Conservation (phyloP, 1,140 invertebrate species). For the Magallana angulata region DNA sequence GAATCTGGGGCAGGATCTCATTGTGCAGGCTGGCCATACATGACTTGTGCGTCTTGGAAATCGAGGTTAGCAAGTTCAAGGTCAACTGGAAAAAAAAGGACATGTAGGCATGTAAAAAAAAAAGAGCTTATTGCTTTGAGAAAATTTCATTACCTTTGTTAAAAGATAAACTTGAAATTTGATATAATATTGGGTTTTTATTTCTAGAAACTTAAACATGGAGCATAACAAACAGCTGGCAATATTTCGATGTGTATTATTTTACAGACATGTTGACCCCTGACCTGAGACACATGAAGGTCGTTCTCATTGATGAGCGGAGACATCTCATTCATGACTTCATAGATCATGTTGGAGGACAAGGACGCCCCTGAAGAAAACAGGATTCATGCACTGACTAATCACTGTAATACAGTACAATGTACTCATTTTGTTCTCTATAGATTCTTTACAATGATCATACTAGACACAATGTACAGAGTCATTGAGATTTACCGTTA, state of each 20-base stretch:
- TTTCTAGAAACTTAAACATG: too few relatives aligned
- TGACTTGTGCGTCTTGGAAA: slow-evolving; percentile 79
- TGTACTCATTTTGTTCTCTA: too few relatives aligned
- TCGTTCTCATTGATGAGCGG: slow-evolving; percentile 95
- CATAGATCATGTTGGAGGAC: slow-evolving; percentile 86
- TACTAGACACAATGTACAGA: too few relatives aligned
- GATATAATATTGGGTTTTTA: too few relatives aligned
- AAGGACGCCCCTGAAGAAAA: slow-evolving; percentile 80
- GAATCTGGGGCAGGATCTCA: slow-evolving; percentile 88
- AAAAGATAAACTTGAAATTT: too few relatives aligned
- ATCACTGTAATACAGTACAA: too few relatives aligned
- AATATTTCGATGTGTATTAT: background rate
- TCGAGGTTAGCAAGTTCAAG: slow-evolving; percentile 80
- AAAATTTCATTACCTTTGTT: too few relatives aligned
- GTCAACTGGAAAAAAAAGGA: slow-evolving; percentile 76
- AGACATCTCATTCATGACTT: slow-evolving; percentile 91
- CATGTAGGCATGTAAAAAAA: too few relatives aligned
- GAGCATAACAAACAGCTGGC: background rate
- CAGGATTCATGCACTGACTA: background rate
- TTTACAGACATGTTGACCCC: slow-evolving; percentile 64
- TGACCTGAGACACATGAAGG: slow-evolving; percentile 96
- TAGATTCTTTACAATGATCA: too few relatives aligned
- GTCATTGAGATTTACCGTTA: too few relatives aligned
- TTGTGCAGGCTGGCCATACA: slow-evolving; percentile 79
- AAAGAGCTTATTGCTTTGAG: too few relatives aligned